Conservation (phyloP, 2,888 invertebrate species). For the Brassicogethes aeneus region DNA sequence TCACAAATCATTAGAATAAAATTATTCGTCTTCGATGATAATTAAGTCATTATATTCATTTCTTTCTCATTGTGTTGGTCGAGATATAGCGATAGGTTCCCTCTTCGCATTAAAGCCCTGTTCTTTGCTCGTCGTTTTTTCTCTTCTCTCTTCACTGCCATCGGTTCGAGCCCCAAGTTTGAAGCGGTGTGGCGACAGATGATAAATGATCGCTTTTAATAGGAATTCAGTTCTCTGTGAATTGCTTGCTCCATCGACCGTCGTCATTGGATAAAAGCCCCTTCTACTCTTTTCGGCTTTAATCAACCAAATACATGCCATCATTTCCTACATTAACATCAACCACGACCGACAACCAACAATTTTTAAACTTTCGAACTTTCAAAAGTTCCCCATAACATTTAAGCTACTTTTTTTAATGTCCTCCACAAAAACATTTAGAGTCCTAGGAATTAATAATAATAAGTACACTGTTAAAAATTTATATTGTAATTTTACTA, state of each 20-base stretch:
- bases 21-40: background rate
- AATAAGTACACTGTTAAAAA: no score
- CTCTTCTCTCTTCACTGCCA: background rate
- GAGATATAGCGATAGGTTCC: background rate
- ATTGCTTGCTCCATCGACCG: constrained; percentile 37
- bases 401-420: no score
- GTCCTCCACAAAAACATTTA: no score
- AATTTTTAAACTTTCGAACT: no score
- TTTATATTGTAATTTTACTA: no score
- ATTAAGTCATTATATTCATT: background rate
- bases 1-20: constrained; percentile 2
- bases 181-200: constrained; percentile 34
- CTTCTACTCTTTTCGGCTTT: constrained; percentile 28
- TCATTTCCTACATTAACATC: constrained; percentile 14
- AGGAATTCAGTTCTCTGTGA: constrained; percentile 38
- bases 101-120: no score
- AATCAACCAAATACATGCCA: constrained; percentile 27
- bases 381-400: no score
- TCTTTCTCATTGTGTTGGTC: constrained; percentile 5
- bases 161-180: constrained; percentile 2
- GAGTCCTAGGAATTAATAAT: no score
- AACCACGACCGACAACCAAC: background rate
- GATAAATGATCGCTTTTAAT: constrained; percentile 41
- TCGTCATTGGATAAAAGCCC: constrained; percentile 35
- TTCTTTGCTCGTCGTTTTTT: background rate